These are phyloP conservation scores for Sylvilagus bachmani DNA, from an alignment of 2,113 vertebrate genomes.

Conservation along the genomic window DNA sequence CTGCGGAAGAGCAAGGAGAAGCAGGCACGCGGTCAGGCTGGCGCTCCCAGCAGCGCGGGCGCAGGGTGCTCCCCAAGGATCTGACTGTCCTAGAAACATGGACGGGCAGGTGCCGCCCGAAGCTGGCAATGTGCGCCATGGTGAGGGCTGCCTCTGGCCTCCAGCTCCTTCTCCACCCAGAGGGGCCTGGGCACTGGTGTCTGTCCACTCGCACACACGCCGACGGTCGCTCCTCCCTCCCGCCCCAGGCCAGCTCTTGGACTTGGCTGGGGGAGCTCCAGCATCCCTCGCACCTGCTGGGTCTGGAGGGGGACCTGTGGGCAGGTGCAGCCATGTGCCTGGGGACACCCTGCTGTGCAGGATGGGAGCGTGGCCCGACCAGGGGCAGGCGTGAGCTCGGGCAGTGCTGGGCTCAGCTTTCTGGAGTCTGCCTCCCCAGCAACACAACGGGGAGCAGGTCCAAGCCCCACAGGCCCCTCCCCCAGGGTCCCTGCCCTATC, in stretches of 20 bases:
- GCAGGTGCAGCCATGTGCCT: background rate
- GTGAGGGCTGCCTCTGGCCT: background rate
- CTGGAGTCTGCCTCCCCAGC: background rate
- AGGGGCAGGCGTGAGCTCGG: background rate
- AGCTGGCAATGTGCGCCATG: background rate
- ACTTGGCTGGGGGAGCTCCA: too few relatives aligned
- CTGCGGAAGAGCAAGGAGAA: slow-evolving; percentile 80
- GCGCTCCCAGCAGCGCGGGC: fast-evolving
- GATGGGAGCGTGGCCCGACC: too few relatives aligned
- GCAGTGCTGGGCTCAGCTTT: background rate
- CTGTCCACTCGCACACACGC: background rate
- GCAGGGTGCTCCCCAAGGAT: fast-evolving
- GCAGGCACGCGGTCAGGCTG: background rate
- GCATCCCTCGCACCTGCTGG: background rate
- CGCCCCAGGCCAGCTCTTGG: background rate
- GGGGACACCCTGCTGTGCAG: too few relatives aligned
- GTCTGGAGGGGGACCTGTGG: background rate
- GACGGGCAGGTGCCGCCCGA: background rate
- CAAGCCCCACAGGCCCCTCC: background rate
- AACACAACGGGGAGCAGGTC: background rate
- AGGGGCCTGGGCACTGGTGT: background rate
- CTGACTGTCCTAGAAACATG: background rate
- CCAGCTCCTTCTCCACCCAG: too few relatives aligned
- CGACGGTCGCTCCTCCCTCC: too few relatives aligned
- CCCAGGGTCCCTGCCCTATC: background rate